These are phyloP conservation scores for Mirza zaza DNA, from an alignment of 2,113 vertebrate genomes.

Conservation along the genomic window DNA sequence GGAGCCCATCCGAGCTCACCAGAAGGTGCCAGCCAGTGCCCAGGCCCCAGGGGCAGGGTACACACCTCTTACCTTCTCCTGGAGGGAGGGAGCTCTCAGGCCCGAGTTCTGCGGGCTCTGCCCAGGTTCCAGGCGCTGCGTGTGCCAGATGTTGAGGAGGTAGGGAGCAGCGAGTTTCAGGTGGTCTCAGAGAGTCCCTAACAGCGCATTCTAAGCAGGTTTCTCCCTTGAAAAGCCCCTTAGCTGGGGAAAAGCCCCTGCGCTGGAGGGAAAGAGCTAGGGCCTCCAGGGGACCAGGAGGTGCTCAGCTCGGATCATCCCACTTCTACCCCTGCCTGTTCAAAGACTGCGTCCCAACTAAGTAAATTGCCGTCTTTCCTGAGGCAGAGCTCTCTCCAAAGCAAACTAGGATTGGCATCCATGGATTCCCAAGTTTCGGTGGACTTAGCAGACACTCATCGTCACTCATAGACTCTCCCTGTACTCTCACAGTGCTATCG, in stretches of 20 bases:
- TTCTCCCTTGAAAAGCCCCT: neutral
- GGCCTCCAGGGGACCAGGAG: neutral
- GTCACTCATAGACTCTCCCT: neutral
- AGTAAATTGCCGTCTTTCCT: neutral
- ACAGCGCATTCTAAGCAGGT: neutral
- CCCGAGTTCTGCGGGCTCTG: neutral
- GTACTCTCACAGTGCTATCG: neutral
- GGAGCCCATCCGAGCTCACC: neutral
- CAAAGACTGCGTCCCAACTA: neutral
- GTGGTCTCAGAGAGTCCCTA: neutral
- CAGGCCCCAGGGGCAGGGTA: accelerated
- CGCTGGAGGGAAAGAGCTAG: neutral
- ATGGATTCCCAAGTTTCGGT: neutral
- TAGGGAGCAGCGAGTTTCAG: neutral
- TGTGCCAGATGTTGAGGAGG: neutral
- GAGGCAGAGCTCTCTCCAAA: neutral
- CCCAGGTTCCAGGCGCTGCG: neutral
- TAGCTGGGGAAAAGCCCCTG: neutral
- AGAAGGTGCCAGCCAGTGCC: neutral
- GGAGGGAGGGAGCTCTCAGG: neutral
- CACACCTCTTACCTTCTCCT: neutral
- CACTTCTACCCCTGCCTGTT: neutral
- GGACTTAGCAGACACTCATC: neutral
- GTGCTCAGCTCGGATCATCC: neutral
- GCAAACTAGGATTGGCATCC: neutral